Evolutionary conservation across 2,113 vertebrate genomes (phyloP), one percentile per base, ranked within the genome.

Genomic region (Emydocephalus ijimae): DNA sequence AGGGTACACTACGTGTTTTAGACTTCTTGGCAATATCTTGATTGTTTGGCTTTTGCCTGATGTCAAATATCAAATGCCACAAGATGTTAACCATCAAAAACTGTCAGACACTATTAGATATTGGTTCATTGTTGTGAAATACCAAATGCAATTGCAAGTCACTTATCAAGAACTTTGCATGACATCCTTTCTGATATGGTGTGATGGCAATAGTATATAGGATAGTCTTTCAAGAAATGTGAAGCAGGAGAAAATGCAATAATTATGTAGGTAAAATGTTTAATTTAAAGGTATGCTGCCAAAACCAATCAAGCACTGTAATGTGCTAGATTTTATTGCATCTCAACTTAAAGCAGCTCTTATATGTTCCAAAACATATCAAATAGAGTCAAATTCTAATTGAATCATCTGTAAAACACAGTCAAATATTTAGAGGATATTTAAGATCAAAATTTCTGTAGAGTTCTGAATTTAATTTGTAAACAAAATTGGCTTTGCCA

Each of bases 81-180:
- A n/a, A 87, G 91, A 85, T 91, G 56, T 87, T 81, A 91, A 91
- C 85, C 52, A 88, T 74, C 87, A 92, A 55, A 74, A 69, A 20
- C 64, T 88, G 34, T 74, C 91, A 89, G 87, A 34, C 56, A 48
- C 59, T 57, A 92, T 89, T 89, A 89, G 24, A 55, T 89, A 56
- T 81, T 39, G 55, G 59, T 45, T 39, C 34, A 56, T 81, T 5
- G 15, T 89, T n/a, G 24, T 45, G 4, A 89, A 92, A 89, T 56
- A 56, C 24, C 61, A 74, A 88, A 88, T 43, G 74, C 29, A 56
- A 91, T 87, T 29, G 26, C 52, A 56, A 56, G 61, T 69, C 34
- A 81, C 23, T 52, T 89, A 89, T 59, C 50, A 89, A 56, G 88
- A 56, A 88, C 87, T 45, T 56, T 4, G 1, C 21, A 50, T 50